Percentiles rank a stretch among this genome's conserved stretches.
These are phyloP conservation scores for Aurelia sp. DNA, from an alignment of 30 jellyfish, hydroid and myxozoan species.

Conservation along the genomic window DNA sequence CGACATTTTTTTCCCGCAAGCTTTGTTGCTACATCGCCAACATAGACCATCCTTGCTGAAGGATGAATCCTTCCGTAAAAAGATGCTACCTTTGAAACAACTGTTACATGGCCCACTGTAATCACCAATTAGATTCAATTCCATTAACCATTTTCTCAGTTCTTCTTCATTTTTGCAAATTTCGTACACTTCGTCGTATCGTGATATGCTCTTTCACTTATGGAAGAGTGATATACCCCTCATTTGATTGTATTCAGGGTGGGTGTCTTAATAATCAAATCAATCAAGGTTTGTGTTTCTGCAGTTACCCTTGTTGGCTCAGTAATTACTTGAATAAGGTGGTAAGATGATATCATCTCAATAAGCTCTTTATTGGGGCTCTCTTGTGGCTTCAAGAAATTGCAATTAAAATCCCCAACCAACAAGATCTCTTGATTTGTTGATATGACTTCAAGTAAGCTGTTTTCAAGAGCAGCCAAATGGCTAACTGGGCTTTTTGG, in stretches of 20 bases:
- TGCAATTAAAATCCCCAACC: not conserved
- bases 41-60: constrained; percentile 1
- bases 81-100: too few relatives aligned
- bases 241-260: not conserved
- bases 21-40: constrained; percentile 4
- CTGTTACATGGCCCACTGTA: too few relatives aligned
- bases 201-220: too few relatives aligned
- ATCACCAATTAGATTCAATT: too few relatives aligned
- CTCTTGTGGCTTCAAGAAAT: too few relatives aligned
- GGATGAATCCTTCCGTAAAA: not conserved
- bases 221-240: not conserved
- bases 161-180: too few relatives aligned
- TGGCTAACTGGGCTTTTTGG: not conserved
- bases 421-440: not conserved
- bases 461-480: not conserved
- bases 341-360: too few relatives aligned
- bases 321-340: too few relatives aligned
- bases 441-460: not conserved
- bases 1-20: constrained; percentile 11
- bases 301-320: constrained; percentile 1
- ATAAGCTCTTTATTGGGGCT: too few relatives aligned
- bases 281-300: constrained; percentile 1
- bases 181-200: too few relatives aligned
- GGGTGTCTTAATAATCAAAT: not conserved
- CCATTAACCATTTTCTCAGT: too few relatives aligned